Conservation (phyloP, 2,888 invertebrate genomes). For the Neoaliturus tenellus region DNA sequence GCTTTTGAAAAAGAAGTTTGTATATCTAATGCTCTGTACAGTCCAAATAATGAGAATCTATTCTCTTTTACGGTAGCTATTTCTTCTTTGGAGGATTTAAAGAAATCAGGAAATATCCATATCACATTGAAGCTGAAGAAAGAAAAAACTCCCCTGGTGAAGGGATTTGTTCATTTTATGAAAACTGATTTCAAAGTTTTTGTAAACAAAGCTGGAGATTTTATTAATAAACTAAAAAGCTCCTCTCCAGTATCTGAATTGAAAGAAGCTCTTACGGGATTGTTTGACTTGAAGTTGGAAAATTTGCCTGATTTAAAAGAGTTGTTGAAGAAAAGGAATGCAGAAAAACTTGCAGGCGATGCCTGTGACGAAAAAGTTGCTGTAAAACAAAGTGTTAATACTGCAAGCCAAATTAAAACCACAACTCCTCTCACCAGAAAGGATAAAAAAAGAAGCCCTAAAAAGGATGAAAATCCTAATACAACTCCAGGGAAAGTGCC, state of each 20-base stretch:
- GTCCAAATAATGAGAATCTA: neutral
- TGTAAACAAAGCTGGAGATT: neutral
- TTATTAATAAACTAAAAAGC: neutral
- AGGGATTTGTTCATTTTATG: neutral
- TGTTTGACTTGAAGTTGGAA: neutral
- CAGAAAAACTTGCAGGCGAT: neutral
- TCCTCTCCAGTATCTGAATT: neutral
- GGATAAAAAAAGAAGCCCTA: neutral
- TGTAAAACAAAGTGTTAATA: neutral
- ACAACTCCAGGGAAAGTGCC: neutral
- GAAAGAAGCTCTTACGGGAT: neutral
- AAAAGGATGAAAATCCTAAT: neutral
- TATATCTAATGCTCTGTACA: conserved; percentile 11
- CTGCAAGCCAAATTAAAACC: neutral
- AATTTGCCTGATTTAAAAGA: conserved; percentile 3
- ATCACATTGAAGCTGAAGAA: neutral
- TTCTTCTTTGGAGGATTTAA: neutral
- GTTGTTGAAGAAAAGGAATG: neutral
- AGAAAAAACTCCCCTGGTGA: neutral
- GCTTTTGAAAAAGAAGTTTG: conserved; percentile 34
- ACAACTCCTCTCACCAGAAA: neutral
- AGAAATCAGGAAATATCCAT: neutral
- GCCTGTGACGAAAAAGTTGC: neutral
- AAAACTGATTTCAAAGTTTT: neutral
- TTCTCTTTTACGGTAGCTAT: neutral